phyloP scores from a whole-genome alignment of 2,797 vertebrate species.

The Rhabdomys pumilio region DNA sequence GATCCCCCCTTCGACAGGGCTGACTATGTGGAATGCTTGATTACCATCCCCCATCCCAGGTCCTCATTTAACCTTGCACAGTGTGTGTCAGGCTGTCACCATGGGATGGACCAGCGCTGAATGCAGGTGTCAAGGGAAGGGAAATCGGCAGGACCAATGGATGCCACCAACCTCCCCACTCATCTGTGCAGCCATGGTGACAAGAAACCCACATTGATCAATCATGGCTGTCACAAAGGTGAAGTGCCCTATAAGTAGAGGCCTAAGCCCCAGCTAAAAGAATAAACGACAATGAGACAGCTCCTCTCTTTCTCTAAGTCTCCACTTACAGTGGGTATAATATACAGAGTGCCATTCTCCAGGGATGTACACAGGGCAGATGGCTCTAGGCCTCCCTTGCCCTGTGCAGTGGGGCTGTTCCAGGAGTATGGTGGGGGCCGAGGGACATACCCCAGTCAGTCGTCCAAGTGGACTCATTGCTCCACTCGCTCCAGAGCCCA shows the following conservation, averaged over 20 bases:
- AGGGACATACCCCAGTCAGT: constrained; percentile 85
- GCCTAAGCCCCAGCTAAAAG: not conserved
- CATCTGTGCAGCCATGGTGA: not conserved
- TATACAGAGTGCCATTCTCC: not conserved
- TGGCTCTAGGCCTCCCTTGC: not conserved
- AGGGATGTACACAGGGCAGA: too few relatives aligned
- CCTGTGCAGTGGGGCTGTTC: too few relatives aligned
- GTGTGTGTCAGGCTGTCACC: not conserved
- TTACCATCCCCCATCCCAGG: too few relatives aligned
- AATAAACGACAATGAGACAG: fast-evolving
- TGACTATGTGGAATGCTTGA: not conserved
- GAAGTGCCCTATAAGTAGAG: not conserved
- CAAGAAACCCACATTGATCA: not conserved
- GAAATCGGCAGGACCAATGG: not conserved
- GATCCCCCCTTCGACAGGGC: not conserved
- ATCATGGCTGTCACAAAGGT: not conserved
- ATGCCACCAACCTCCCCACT: not conserved
- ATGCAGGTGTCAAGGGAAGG: not conserved
- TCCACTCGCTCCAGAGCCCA: constrained; percentile 90
- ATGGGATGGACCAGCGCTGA: not conserved
- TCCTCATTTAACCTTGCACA: too few relatives aligned
- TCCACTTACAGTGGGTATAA: fast-evolving
- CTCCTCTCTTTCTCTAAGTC: not conserved
- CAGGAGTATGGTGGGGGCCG: fast-evolving
- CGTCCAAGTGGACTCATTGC: constrained; percentile 86